A percentile compares a stretch with the other conserved stretches of the same genome.
phyloP scores from a whole-genome alignment of 2,888 invertebrate species.

The Agrochola circellaris region DNA sequence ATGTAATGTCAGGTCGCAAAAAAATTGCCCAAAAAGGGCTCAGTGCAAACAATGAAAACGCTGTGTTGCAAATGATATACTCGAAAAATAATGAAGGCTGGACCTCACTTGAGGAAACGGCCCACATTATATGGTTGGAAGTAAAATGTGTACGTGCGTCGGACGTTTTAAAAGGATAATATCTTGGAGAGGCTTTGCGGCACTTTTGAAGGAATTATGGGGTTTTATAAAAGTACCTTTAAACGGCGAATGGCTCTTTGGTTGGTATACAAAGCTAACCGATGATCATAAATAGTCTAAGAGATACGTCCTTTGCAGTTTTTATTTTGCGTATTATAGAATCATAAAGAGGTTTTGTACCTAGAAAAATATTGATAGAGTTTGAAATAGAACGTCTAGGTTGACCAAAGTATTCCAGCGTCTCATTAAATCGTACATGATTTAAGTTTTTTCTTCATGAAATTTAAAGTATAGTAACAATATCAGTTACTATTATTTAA shows the following conservation, averaged over 20 bases:
- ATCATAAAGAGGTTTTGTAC: neutral
- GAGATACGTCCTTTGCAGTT: conserved; percentile 8
- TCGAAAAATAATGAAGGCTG: conserved; percentile 82
- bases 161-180: conserved; percentile 80
- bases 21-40: conserved; percentile 65
- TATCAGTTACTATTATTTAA: no score
- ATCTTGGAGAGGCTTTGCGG: conserved; percentile 70
- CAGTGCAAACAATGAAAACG: conserved; percentile 78
- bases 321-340: conserved; percentile 21
- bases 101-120: conserved; percentile 81
- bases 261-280: conserved; percentile 43
- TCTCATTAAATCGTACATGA: conserved; percentile 8
- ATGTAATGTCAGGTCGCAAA: conserved; percentile 33
- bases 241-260: conserved; percentile 47
- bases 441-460: neutral
- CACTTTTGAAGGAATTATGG: conserved; percentile 68
- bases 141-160: conserved; percentile 78
- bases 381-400: neutral
- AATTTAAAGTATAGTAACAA: no score
- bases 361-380: neutral
- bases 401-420: conserved; percentile 3
- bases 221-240: conserved; percentile 51
- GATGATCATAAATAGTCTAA: conserved; percentile 35
- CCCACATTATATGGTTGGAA: conserved; percentile 64
- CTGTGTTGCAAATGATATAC: conserved; percentile 82